phyloP scores from a whole-genome alignment of 1,140 invertebrate species.

The Holotrichia oblita region DNA sequence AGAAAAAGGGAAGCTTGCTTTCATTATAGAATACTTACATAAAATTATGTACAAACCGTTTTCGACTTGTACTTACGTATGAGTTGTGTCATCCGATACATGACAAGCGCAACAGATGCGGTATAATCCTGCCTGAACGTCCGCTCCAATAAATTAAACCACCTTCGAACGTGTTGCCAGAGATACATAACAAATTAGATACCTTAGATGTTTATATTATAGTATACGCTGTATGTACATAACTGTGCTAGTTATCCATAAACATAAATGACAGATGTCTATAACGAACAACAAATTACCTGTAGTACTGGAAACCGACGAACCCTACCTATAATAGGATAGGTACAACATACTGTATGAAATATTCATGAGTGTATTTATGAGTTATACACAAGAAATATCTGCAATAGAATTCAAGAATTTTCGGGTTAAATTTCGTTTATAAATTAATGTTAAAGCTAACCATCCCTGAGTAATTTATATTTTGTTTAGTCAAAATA shows the following conservation, averaged over 20 bases:
- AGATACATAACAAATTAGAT: conserved; percentile 14
- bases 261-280: conserved; percentile 7
- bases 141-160: not conserved
- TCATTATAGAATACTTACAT: no score
- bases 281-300: conserved; percentile 13
- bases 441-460: no score
- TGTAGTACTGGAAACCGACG: not conserved
- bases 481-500: no score
- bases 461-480: no score
- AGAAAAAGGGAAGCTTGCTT: no score
- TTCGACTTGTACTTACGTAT: not conserved
- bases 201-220: not conserved
- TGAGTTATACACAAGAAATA: no score
- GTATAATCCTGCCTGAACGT: not conserved
- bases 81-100: conserved; percentile 1
- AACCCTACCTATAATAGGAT: no score
- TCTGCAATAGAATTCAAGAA: no score
- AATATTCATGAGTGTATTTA: not conserved
- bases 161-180: not conserved
- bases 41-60: no score
- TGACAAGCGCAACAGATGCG: not conserved
- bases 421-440: no score
- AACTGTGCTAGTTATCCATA: conserved; percentile 2
- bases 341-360: not conserved
- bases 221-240: not conserved